Conservation (phyloP, 2,888 invertebrate genomes). For the Pristionchus exspectatus region DNA sequence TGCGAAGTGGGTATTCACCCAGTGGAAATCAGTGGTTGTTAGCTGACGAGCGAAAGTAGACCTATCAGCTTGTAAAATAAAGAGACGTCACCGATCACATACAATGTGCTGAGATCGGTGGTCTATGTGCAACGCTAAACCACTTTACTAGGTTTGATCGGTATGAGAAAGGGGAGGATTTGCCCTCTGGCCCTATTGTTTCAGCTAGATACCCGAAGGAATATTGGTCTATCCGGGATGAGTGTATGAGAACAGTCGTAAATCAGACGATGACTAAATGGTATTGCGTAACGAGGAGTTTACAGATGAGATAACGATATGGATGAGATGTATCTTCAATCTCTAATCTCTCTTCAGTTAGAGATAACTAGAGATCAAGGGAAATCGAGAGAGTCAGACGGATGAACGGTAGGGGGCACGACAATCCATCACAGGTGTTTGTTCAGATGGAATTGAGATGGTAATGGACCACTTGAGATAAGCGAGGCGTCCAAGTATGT, state of each 20-base stretch:
- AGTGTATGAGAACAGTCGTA: background rate
- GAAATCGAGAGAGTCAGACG: slow-evolving; percentile 6
- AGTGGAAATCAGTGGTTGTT: slow-evolving; percentile 1
- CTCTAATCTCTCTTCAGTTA: background rate
- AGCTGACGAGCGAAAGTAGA: background rate
- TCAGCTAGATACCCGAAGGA: background rate
- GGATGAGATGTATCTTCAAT: background rate
- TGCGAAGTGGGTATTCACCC: background rate
- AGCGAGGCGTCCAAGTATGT: slow-evolving; percentile 11
- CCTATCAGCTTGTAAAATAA: background rate
- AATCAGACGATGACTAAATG: slow-evolving; percentile 7
- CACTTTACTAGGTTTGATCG: background rate
- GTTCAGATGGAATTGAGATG: slow-evolving; percentile 28
- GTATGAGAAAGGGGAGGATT: background rate
- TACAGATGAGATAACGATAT: slow-evolving; percentile 15
- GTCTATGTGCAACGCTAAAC: background rate
- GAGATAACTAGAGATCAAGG: background rate
- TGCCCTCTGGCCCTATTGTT: background rate
- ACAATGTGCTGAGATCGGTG: background rate
- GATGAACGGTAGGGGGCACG: background rate
- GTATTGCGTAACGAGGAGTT: background rate
- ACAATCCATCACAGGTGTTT: slow-evolving; percentile 50
- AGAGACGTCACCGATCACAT: background rate
- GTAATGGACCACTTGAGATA: background rate
- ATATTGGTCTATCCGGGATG: background rate